Evolutionary conservation across 1,140 invertebrate genomes (phyloP).

Genomic region (Colletes gigas): DNA sequence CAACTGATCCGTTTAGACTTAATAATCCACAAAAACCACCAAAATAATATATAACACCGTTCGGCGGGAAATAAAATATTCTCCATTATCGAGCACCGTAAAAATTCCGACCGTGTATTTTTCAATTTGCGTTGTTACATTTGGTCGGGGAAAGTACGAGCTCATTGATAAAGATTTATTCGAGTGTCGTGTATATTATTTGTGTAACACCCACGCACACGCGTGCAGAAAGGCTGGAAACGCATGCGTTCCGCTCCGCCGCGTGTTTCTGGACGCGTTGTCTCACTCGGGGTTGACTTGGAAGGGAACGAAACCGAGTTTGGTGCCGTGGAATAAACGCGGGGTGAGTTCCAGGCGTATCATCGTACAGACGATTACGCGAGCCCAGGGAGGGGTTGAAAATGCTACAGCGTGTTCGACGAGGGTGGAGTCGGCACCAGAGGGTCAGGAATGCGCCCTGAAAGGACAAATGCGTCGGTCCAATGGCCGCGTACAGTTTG

Average conservation of each 20-base stretch:
- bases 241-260: slow-evolving; percentile 35
- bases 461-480: slow-evolving; percentile 38
- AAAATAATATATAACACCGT: too few species aligned
- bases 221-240: slow-evolving; percentile 8
- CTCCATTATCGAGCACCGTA: too few species aligned
- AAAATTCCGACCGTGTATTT: neutral
- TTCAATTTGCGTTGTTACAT: neutral
- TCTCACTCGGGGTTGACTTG: neutral
- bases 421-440: slow-evolving; percentile 52
- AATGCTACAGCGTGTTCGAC: slow-evolving; percentile 21
- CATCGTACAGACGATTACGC: slow-evolving; percentile 62
- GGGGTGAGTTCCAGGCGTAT: slow-evolving; percentile 59
- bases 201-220: neutral
- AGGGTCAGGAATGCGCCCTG: slow-evolving; percentile 54
- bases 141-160: neutral
- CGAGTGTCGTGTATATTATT: neutral
- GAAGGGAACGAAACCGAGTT: slow-evolving; percentile 34
- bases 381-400: slow-evolving; percentile 18
- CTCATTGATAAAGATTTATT: neutral
- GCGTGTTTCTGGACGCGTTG: slow-evolving; percentile 12
- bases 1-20: too few species aligned
- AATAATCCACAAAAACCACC: too few species aligned
- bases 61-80: too few species aligned
- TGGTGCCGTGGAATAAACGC: slow-evolving; percentile 45
- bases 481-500: neutral